A percentile compares a stretch with the other conserved stretches of the same genome.
phyloP scores from a whole-genome alignment of 1,140 invertebrate species.

The Drosophila nigromelanica region DNA sequence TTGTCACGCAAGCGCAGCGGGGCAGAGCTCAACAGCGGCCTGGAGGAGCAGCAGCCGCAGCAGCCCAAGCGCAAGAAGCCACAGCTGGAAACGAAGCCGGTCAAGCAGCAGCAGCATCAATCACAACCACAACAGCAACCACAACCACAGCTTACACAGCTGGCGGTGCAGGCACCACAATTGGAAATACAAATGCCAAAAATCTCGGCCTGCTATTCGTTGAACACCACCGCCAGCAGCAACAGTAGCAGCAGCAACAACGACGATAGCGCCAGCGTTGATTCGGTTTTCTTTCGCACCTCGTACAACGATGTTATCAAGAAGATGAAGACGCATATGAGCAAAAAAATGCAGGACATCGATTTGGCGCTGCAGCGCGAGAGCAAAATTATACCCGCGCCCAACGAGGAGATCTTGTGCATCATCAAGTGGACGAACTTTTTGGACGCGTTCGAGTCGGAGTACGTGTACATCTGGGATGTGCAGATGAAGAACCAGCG shows the following conservation, averaged over 20 bases:
- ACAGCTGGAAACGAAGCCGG: not conserved
- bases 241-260: not conserved
- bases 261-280: conserved; percentile 7
- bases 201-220: conserved; percentile 67
- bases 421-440: conserved; percentile 80
- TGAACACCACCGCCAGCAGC: conserved; percentile 32
- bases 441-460: conserved; percentile 65
- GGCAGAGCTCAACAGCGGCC: not conserved
- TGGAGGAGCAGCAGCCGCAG: conserved; percentile 1
- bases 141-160: too few species aligned
- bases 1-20: conserved; percentile 2
- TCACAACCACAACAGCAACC: not conserved
- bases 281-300: conserved; percentile 37
- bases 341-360: conserved; percentile 82
- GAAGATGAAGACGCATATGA: conserved; percentile 77
- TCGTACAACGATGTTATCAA: conserved; percentile 72
- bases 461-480: conserved; percentile 75
- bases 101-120: not conserved
- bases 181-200: conserved; percentile 62
- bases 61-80: conserved; percentile 9
- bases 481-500: conserved; percentile 62
- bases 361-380: conserved; percentile 75
- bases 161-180: not conserved
- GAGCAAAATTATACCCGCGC: conserved; percentile 74
- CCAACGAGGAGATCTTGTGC: conserved; percentile 77